These are phyloP conservation scores for Tursiops truncatus DNA, from an alignment of 2,113 vertebrate genomes.

Conservation along the genomic window DNA sequence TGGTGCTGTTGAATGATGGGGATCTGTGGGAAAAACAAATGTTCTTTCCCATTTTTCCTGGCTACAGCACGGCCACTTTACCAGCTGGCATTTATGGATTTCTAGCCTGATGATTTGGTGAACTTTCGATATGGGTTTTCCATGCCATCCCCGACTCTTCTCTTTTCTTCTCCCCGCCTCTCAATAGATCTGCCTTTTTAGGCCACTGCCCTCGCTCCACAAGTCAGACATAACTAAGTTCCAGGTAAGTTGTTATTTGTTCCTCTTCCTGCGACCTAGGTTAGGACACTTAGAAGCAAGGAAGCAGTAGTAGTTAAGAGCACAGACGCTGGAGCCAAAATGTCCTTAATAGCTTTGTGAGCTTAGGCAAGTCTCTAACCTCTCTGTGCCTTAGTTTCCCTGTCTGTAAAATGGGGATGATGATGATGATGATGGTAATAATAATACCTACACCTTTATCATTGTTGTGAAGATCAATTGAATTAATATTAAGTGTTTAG, in stretches of 20 bases:
- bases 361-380: slow-evolving; percentile 17
- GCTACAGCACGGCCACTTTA: slow-evolving; percentile 12
- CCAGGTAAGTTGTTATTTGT: slow-evolving; percentile 49
- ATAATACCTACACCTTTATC: slow-evolving; percentile 17
- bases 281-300: slow-evolving; percentile 18
- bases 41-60: slow-evolving; percentile 25
- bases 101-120: slow-evolving; percentile 39
- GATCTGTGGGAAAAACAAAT: neutral
- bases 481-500: slow-evolving; percentile 16
- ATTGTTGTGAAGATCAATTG: neutral
- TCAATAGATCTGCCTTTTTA: slow-evolving; percentile 48
- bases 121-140: slow-evolving; percentile 18
- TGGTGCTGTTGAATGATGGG: slow-evolving; percentile 8
- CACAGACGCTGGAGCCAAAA: neutral
- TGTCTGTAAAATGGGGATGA: slow-evolving; percentile 41
- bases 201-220: slow-evolving; percentile 32
- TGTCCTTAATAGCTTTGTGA: slow-evolving; percentile 7
- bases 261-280: neutral
- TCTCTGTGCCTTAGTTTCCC: slow-evolving; percentile 28
- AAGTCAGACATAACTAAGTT: slow-evolving; percentile 49
- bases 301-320: neutral
- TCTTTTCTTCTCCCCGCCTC: slow-evolving; percentile 23
- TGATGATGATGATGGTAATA: neutral
- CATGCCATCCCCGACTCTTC: slow-evolving; percentile 33
- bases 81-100: slow-evolving; percentile 39